A percentile compares a stretch with the other conserved stretches of the same genome.
Evolutionary conservation across 1,140 invertebrate species (phyloP).

Genomic region (Lepeophtheirus salmonis): DNA sequence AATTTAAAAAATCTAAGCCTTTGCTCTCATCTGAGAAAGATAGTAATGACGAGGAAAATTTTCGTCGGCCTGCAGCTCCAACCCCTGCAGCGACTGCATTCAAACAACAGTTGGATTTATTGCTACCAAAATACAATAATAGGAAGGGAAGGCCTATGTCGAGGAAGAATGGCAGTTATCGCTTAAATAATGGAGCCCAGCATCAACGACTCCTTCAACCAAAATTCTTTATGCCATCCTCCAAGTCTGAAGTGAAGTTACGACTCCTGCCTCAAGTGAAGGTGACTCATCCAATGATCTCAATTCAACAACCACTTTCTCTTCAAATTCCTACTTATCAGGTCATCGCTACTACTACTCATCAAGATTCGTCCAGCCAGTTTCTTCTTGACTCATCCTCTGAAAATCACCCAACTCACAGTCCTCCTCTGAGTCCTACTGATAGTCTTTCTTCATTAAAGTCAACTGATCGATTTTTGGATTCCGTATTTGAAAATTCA

Average conservation of each 20-base stretch:
- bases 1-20: not conserved
- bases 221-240: not conserved
- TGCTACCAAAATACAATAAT: conserved; percentile 7
- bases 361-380: not conserved
- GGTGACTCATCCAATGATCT: not conserved
- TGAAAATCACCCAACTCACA: too few relatives aligned
- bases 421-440: not conserved
- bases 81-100: not conserved
- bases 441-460: not conserved
- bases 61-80: not conserved
- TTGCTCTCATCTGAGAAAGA: not conserved
- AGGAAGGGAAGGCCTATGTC: conserved; percentile 4
- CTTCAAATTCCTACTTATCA: not conserved
- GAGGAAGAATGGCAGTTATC: not conserved
- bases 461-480: conserved; percentile 4
- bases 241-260: conserved; percentile 1
- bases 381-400: not conserved
- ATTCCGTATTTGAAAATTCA: conserved; percentile 4
- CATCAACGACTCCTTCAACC: not conserved
- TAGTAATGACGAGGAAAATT: not conserved
- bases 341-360: not conserved
- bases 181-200: too few relatives aligned
- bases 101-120: conserved; percentile 7
- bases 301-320: not conserved
- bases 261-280: not conserved